Conservation (phyloP, 2,113 vertebrate species). For the Apteryx mantelli region DNA sequence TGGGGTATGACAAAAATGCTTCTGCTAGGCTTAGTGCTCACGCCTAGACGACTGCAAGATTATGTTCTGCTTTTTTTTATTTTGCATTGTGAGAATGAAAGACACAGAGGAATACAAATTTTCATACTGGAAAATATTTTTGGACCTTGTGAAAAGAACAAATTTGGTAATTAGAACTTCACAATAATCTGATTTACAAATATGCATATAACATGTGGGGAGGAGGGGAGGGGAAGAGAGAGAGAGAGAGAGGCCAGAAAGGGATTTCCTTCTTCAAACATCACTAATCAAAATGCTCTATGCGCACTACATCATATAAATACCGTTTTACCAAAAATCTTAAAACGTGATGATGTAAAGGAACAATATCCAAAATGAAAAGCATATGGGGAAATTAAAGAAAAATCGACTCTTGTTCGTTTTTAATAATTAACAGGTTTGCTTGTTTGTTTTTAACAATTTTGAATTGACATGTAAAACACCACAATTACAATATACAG, state of each 20-base stretch:
- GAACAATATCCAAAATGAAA: constrained; percentile 61
- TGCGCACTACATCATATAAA: constrained; percentile 38
- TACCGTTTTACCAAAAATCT: constrained; percentile 53
- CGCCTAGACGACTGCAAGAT: neutral
- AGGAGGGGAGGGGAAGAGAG: neutral
- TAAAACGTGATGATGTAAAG: constrained; percentile 54
- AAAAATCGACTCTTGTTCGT: constrained; percentile 69
- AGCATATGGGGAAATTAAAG: constrained; percentile 55
- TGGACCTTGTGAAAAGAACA: constrained; percentile 30
- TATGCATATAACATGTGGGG: neutral
- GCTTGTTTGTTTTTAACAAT: constrained; percentile 75
- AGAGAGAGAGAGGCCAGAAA: constrained; percentile 31
- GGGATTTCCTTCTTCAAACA: constrained; percentile 51
- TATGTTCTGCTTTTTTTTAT: neutral
- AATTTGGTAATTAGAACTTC: constrained; percentile 20
- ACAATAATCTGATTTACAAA: constrained; percentile 5
- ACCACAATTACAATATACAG: constrained; percentile 94
- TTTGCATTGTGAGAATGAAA: neutral
- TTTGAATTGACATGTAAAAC: constrained; percentile 91
- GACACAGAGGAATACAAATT: neutral
- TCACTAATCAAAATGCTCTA: constrained; percentile 56
- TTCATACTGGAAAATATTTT: neutral
- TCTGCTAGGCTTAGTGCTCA: constrained; percentile 5
- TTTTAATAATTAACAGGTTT: constrained; percentile 73
- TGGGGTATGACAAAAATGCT: constrained; percentile 43